phyloP scores from a whole-genome alignment of 2,888 invertebrate species.

The Stratiomys singularior region DNA sequence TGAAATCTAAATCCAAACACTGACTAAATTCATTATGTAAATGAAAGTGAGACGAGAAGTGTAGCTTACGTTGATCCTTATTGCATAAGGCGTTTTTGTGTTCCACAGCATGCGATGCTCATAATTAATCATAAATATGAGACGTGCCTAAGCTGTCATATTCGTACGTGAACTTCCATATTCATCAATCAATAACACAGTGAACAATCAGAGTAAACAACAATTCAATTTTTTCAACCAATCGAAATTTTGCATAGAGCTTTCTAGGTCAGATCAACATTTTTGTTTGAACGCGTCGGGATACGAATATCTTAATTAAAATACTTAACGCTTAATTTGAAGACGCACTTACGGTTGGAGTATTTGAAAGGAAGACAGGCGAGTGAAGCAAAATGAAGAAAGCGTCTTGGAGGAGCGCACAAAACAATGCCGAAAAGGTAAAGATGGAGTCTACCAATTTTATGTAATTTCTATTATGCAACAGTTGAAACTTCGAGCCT shows the following conservation, averaged over 20 bases:
- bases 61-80: too few species aligned
- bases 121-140: too few species aligned
- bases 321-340: background rate
- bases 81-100: too few species aligned
- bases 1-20: too few species aligned
- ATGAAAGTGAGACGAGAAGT: too few species aligned
- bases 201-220: background rate
- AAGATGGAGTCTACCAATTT: background rate
- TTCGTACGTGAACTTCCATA: background rate
- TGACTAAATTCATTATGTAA: too few species aligned
- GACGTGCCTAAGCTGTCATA: too few species aligned
- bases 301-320: background rate
- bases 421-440: background rate
- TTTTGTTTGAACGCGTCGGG: background rate
- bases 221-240: background rate
- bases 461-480: background rate
- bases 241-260: background rate
- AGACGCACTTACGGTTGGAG: background rate
- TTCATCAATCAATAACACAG: background rate
- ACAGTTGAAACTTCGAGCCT: background rate
- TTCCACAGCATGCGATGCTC: background rate
- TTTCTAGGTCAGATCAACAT: slow-evolving; percentile 5
- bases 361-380: background rate
- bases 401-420: background rate
- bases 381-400: background rate